Evolutionary conservation across 2,888 invertebrate genomes (phyloP).

Genomic region (Abscondita cerata): DNA sequence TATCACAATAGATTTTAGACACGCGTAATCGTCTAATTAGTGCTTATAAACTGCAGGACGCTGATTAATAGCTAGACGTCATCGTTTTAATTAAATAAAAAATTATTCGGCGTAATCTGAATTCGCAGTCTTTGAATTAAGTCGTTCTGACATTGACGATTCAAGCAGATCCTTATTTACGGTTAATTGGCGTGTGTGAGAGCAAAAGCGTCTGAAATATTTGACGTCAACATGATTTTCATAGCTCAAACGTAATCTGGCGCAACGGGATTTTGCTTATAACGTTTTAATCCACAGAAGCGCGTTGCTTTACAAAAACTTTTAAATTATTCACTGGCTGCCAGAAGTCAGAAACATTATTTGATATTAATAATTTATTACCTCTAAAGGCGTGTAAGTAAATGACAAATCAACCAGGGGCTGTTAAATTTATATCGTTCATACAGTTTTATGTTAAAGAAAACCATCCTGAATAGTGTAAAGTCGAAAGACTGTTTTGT

Average conservation of each 20-base stretch:
- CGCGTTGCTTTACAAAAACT: slow-evolving; percentile 28
- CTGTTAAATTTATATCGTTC: slow-evolving; percentile 19
- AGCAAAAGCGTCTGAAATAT: slow-evolving; percentile 18
- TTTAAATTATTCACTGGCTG: slow-evolving; percentile 32
- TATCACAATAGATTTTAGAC: too few species aligned
- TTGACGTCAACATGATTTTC: slow-evolving; percentile 32
- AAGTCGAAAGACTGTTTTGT: neutral
- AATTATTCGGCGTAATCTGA: too few species aligned
- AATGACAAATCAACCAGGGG: slow-evolving; percentile 45
- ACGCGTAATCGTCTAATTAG: too few species aligned
- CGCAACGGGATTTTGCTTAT: slow-evolving; percentile 31
- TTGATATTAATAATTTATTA: slow-evolving; percentile 47
- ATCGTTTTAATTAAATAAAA: too few species aligned
- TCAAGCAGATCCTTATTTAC: too few species aligned
- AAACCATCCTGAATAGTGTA: slow-evolving; percentile 21
- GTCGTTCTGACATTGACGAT: too few species aligned
- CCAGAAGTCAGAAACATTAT: slow-evolving; percentile 39
- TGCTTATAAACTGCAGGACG: neutral
- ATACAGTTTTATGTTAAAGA: slow-evolving; percentile 21
- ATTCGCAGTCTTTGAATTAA: too few species aligned
- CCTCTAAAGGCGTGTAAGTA: slow-evolving; percentile 41
- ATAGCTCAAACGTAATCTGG: slow-evolving; percentile 25
- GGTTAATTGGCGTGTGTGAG: neutral
- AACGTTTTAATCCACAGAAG: slow-evolving; percentile 30
- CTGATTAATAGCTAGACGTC: too few species aligned